Evolutionary conservation across 2,113 vertebrate species (phyloP).

Genomic region (Melanocharis versteri): DNA sequence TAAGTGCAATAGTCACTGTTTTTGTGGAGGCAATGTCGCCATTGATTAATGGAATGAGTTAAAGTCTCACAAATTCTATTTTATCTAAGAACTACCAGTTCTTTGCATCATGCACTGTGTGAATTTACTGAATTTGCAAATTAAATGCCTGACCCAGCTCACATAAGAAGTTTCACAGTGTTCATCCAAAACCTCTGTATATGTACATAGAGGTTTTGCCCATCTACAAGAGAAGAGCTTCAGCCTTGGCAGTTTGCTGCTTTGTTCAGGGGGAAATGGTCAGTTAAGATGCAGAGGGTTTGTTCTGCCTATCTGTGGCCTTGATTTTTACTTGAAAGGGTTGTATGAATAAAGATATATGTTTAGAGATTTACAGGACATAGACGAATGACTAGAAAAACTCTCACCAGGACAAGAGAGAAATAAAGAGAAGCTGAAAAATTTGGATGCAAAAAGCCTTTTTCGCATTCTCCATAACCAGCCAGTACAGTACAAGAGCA

Average conservation of each 20-base stretch:
- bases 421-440: background rate
- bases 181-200: background rate
- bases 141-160: background rate
- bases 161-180: background rate
- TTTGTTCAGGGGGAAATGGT: background rate
- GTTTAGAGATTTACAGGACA: background rate
- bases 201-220: background rate
- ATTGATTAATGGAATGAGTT: background rate
- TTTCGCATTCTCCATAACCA: background rate
- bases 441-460: background rate
- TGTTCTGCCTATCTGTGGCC: background rate
- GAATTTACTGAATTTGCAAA: background rate
- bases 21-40: background rate
- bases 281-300: background rate
- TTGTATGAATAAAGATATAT: background rate
- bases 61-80: background rate
- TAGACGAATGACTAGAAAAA: background rate
- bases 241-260: background rate
- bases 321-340: background rate
- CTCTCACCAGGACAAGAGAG: background rate
- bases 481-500: fast-evolving
- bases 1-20: background rate
- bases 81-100: background rate
- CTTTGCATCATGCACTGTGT: background rate
- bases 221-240: background rate